Conservation (phyloP, 2,888 invertebrate genomes). For the Atherix ibis region DNA sequence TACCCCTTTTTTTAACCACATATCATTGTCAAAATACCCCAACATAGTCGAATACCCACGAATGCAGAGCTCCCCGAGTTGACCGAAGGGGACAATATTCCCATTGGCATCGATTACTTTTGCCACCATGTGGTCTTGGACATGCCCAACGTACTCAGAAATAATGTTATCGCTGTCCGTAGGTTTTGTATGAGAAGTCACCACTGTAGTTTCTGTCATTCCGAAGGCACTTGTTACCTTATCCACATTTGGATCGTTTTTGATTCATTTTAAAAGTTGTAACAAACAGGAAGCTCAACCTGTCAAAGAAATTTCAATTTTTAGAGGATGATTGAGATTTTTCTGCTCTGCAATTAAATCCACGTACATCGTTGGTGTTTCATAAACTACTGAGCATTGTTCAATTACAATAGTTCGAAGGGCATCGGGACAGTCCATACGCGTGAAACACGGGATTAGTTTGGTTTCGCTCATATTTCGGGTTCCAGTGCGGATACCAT, state of each 20-base stretch:
- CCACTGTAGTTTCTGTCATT: conserved; percentile 40
- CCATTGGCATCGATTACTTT: conserved; percentile 44
- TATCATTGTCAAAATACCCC: conserved; percentile 51
- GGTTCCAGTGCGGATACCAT: conserved; percentile 46
- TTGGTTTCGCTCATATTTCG: conserved; percentile 33
- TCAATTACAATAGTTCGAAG: conserved; percentile 48
- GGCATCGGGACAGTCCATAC: conserved; percentile 51
- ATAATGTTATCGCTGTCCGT: conserved; percentile 32
- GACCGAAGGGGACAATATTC: conserved; percentile 45
- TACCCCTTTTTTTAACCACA: conserved; percentile 65
- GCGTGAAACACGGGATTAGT: conserved; percentile 62
- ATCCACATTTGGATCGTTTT: conserved; percentile 33
- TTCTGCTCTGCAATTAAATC: conserved; percentile 46
- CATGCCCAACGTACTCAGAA: conserved; percentile 37
- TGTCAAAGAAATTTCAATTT: conserved; percentile 45
- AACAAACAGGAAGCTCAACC: conserved; percentile 61
- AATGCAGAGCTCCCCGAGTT: conserved; percentile 54
- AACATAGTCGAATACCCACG: conserved; percentile 57
- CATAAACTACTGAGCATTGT: conserved; percentile 54
- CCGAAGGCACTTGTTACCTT: conserved; percentile 41
- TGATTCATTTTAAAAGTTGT: conserved; percentile 38
- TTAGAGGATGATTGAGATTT: conserved; percentile 23
- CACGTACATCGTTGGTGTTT: conserved; percentile 78
- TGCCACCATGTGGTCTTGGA: conserved; percentile 40
- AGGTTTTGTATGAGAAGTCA: conserved; percentile 37